Conservation (phyloP, 2,888 invertebrate genomes). For the Unio pictorum region DNA sequence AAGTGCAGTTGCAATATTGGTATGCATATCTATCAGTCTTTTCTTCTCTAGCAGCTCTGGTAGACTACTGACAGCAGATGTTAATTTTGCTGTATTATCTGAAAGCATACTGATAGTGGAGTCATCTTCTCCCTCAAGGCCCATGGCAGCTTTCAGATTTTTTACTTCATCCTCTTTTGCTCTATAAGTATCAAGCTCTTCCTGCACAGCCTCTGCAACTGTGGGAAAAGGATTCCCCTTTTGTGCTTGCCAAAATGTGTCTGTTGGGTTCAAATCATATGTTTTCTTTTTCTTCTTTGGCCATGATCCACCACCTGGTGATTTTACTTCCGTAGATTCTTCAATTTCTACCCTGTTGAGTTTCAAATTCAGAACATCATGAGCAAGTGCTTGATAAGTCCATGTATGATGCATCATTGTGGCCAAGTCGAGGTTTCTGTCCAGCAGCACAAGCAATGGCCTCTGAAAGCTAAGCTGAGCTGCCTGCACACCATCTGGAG, state of each 20-base stretch:
- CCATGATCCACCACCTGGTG: conserved; percentile 61
- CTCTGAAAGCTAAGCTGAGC: conserved; percentile 86
- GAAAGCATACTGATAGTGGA: conserved; percentile 82
- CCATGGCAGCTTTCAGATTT: conserved; percentile 93
- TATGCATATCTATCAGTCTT: conserved; percentile 97
- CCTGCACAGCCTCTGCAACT: conserved; percentile 99
- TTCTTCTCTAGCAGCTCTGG: conserved; percentile 98
- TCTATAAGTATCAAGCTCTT: conserved; percentile 95
- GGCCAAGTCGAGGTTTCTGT: conserved; percentile 96
- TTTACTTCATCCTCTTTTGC: conserved; percentile 97
- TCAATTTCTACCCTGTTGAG: conserved; percentile 87
- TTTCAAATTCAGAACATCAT: conserved; percentile 94
- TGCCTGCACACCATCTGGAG: conserved; percentile 72
- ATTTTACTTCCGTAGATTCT: conserved; percentile 74
- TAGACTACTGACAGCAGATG: conserved; percentile 91
- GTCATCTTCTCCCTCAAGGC: conserved; percentile 90
- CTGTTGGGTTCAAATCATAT: conserved; percentile 91
- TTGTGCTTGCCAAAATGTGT: conserved; percentile 93
- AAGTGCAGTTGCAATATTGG: conserved; percentile 90
- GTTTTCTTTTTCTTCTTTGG: conserved; percentile 81
- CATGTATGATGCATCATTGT: conserved; percentile 99
- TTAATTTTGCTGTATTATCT: conserved; percentile 79
- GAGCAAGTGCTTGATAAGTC: conserved; percentile 98
- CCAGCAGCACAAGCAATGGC: conserved; percentile 91
- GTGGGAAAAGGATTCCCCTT: conserved; percentile 82